Conservation (phyloP, 2,113 vertebrate species). For the Hypomesus transpacificus region DNA sequence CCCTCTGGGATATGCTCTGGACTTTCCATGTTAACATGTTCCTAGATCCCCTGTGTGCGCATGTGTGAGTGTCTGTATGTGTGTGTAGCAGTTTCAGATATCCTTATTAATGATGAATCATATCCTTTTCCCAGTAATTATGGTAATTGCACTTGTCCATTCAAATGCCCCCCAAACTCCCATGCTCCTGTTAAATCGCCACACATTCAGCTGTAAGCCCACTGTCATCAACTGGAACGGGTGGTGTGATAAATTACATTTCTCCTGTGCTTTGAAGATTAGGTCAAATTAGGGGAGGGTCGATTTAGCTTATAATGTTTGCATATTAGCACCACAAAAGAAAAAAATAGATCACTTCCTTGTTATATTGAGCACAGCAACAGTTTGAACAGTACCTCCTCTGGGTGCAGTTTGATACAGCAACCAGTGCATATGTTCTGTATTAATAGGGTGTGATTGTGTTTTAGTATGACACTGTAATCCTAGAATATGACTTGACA, state of each 20-base stretch:
- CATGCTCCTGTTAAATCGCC: not conserved
- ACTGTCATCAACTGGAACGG: not conserved
- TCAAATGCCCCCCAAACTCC: not conserved
- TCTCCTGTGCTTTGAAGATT: too few relatives aligned
- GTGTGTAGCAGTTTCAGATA: not conserved
- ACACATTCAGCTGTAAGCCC: not conserved
- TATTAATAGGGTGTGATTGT: not conserved
- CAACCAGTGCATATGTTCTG: too few relatives aligned
- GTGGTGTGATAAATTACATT: too few relatives aligned
- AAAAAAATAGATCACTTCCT: too few relatives aligned
- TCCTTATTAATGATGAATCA: not conserved
- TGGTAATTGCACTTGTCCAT: not conserved
- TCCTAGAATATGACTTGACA: conserved; percentile 16
- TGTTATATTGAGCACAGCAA: too few relatives aligned
- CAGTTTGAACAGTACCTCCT: too few relatives aligned
- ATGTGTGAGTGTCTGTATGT: not conserved
- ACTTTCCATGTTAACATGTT: not conserved
- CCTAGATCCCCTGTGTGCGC: too few relatives aligned
- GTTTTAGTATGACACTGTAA: not conserved
- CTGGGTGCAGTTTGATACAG: too few relatives aligned
- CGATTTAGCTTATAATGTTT: too few relatives aligned
- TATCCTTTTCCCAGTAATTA: not conserved
- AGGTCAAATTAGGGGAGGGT: too few relatives aligned
- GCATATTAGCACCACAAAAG: too few relatives aligned
- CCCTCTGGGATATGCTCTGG: not conserved